phyloP scores from a whole-genome alignment of 2,113 vertebrate species.

The Rhinogobius similis region DNA sequence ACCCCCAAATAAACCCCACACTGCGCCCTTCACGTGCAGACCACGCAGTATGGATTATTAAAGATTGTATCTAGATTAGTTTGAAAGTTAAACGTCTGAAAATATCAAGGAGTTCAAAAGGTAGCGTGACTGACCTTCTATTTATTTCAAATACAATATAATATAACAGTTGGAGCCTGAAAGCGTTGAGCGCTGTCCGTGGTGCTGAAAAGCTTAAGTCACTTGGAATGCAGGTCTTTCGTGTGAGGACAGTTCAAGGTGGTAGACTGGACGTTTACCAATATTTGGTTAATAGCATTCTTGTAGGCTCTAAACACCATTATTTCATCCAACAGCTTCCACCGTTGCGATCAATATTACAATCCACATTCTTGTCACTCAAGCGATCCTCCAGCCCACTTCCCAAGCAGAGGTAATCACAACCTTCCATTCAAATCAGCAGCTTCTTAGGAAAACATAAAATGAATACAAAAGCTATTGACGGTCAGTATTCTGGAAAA shows the following conservation, averaged over 20 bases:
- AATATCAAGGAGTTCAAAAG: not conserved
- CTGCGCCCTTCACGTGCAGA: not conserved
- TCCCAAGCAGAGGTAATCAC: slow-evolving; percentile 36
- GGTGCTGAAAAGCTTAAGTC: slow-evolving; percentile 49
- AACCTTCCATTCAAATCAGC: slow-evolving; percentile 53
- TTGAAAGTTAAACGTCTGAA: not conserved
- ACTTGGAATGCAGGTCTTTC: slow-evolving; percentile 6
- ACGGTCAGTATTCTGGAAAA: slow-evolving; percentile 7
- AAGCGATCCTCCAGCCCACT: slow-evolving; percentile 45
- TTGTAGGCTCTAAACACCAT: slow-evolving; percentile 62
- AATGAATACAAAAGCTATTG: slow-evolving; percentile 6
- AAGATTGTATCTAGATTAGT: not conserved
- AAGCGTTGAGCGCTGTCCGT: slow-evolving; percentile 44
- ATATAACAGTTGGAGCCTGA: not conserved
- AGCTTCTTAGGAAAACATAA: not conserved
- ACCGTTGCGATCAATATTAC: slow-evolving; percentile 71
- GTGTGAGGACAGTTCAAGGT: slow-evolving; percentile 59
- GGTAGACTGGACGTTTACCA: slow-evolving; percentile 45
- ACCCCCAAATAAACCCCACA: slow-evolving; percentile 4
- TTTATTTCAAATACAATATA: not conserved
- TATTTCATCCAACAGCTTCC: slow-evolving; percentile 69
- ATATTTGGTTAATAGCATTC: slow-evolving; percentile 54
- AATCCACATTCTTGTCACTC: slow-evolving; percentile 68
- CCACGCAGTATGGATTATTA: not conserved
- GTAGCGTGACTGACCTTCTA: not conserved